Base-by-base conservation (phyloP, 2,797 vertebrate genomes). In the Capromys pilorides region DNA sequence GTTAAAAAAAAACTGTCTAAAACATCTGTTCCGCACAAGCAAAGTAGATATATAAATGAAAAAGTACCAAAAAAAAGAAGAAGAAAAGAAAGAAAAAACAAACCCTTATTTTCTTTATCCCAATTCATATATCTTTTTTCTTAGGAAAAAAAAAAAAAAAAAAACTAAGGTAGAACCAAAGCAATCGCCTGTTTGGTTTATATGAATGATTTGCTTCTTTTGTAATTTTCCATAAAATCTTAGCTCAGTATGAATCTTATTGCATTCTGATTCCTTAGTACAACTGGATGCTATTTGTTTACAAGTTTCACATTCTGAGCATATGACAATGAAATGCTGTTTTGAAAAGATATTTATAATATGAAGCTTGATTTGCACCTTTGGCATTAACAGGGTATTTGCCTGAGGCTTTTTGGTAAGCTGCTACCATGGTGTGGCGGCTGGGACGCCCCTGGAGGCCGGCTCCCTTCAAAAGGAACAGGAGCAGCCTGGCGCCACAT, bases 111-210 rank as follows among this genome's bases (percentile, higher is more conserved):
- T 12, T 80, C 8, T 92, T 91, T 95, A 39, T 94, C 54, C 28
- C 31, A 71, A 39, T 39, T 21, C 49, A 71, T 73, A 92, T 5
- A 77, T 11, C 9, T 92, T 84, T 59, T 75, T 24, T 67, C 33
- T 64, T 57, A 49, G 51, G 31, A 61, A 92, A 89, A 94, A 88
- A 83, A n/a, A n/a, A n/a, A n/a, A n/a, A n/a, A n/a, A n/a, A n/a
- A n/a, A n/a, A n/a, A n/a, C n/a, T 66, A 81, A 92, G 24, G 5
- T 39, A 61, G 5, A 88, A 16, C 49, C n/a, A 73, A 90, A 87
- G 77, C 79, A 90, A 87, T 21, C 64, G 87, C 94, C 83, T 82
- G 16, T n/a, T 86, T 96, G 24, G 41, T 66, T 83, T 80, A 90
- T 14, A 16, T 45, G 19, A 51, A 59, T 64, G 84, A 96, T 86